A percentile compares a stretch with the other conserved stretches of the same genome.
Evolutionary conservation across 2,797 vertebrate genomes (phyloP).

Genomic region (Cryptoblepharus egeriae): DNA sequence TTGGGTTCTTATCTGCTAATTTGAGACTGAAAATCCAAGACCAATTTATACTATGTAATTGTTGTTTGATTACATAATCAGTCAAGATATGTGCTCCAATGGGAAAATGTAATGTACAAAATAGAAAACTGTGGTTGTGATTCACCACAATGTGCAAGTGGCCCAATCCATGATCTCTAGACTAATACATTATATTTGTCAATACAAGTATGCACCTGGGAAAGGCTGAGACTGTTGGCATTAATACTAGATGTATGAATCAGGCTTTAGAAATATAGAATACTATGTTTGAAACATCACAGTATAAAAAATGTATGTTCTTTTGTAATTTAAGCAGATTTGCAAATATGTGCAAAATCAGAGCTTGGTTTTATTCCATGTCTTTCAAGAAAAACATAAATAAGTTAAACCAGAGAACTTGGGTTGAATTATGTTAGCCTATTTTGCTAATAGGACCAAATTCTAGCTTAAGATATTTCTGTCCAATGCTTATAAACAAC

Average conservation of each 20-base stretch:
- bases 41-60: not conserved
- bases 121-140: not conserved
- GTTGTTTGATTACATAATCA: no score
- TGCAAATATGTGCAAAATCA: not conserved
- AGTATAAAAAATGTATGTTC: not conserved
- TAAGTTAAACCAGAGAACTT: not conserved
- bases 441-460: not conserved
- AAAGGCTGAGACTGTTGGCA: no score
- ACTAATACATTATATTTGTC: not conserved
- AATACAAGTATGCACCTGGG: not conserved
- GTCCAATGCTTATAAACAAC: no score
- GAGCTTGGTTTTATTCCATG: not conserved
- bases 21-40: not conserved
- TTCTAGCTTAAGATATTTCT: not conserved
- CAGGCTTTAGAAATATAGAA: not conserved
- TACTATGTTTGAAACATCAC: not conserved
- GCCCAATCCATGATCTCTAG: not conserved
- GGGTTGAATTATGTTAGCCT: not conserved
- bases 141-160: not conserved
- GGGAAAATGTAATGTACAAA: not conserved
- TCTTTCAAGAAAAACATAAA: not conserved
- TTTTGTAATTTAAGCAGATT: not conserved
- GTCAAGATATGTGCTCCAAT: not conserved
- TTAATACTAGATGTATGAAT: not conserved
- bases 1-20: constrained; percentile 8